These are phyloP conservation scores for Lepidonotus clava DNA, from an alignment of 2,888 invertebrate genomes.

Conservation along the genomic window DNA sequence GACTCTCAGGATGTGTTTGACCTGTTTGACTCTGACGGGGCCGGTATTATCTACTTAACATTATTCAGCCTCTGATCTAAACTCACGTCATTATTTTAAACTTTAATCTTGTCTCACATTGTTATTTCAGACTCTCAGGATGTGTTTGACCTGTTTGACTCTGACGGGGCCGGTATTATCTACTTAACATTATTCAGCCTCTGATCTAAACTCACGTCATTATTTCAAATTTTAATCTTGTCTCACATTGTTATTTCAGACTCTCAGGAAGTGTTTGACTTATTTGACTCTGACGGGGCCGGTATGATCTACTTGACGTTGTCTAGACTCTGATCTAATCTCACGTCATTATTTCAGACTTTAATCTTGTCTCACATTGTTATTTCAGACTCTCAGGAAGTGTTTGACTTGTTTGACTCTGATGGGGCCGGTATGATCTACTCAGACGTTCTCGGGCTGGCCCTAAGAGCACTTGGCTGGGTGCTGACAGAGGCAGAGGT, in stretches of 20 bases:
- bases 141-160: constrained; percentile 41
- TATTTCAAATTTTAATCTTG: too few relatives aligned
- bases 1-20: neutral
- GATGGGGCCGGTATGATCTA: constrained; percentile 36
- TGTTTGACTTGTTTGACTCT: constrained; percentile 39
- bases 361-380: neutral
- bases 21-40: neutral
- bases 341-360: neutral
- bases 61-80: too few relatives aligned
- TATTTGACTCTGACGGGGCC: constrained; percentile 26
- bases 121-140: constrained; percentile 35
- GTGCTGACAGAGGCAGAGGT: constrained; percentile 38
- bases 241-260: too few relatives aligned
- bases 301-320: neutral
- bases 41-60: neutral
- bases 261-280: constrained; percentile 25
- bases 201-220: too few relatives aligned
- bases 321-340: neutral
- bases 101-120: too few relatives aligned
- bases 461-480: constrained; percentile 30
- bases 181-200: too few relatives aligned
- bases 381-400: constrained; percentile 23
- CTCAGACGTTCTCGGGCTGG: neutral
- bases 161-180: constrained; percentile 8
- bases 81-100: too few relatives aligned